Conservation (phyloP, 2,888 invertebrate genomes). For the Imbricaverruca yamaguchii region DNA sequence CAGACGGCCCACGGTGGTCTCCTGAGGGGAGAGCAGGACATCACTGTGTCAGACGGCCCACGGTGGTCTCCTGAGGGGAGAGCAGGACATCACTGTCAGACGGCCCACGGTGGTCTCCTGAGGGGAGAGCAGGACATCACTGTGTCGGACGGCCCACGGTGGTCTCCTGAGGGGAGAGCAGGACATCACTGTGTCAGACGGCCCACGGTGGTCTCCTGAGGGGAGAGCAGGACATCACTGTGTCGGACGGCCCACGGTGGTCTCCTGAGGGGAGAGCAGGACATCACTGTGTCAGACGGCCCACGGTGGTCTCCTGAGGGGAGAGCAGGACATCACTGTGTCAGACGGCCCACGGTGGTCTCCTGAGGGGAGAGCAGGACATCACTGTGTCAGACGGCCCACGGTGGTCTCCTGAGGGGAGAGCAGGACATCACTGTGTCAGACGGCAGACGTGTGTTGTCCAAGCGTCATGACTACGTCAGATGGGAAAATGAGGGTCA, state of each 20-base stretch:
- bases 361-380: slow-evolving; percentile 45
- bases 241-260: slow-evolving; percentile 41
- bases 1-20: slow-evolving; percentile 44
- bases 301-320: slow-evolving; percentile 51
- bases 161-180: slow-evolving; percentile 47
- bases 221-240: too few relatives aligned
- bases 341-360: slow-evolving; percentile 42
- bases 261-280: slow-evolving; percentile 47
- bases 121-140: slow-evolving; percentile 36
- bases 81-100: too few relatives aligned
- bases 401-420: slow-evolving; percentile 51
- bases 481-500: too few relatives aligned
- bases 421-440: too few relatives aligned
- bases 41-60: not conserved
- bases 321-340: too few relatives aligned
- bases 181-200: too few relatives aligned
- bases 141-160: slow-evolving; percentile 40
- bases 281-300: too few relatives aligned
- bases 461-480: too few relatives aligned
- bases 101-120: slow-evolving; percentile 49
- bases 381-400: not conserved
- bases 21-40: slow-evolving; percentile 43
- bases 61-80: slow-evolving; percentile 51
- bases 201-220: slow-evolving; percentile 51
- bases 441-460: too few relatives aligned